Percentiles rank a stretch among this genome's conserved stretches.
Conservation (phyloP, 2,888 invertebrate species). For the Noctua janthe region DNA sequence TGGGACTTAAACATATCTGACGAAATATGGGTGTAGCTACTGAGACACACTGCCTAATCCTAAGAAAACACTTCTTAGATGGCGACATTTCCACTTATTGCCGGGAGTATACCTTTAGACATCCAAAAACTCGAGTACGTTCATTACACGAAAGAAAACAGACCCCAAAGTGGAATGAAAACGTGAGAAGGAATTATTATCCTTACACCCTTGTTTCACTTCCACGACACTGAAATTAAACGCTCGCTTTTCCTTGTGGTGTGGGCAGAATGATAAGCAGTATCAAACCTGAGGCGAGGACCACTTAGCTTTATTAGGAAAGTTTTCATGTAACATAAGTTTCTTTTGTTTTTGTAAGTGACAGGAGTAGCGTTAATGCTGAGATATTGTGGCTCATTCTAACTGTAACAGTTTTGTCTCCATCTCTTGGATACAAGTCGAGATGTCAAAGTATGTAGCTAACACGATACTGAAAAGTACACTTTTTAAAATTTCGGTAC, state of each 20-base stretch:
- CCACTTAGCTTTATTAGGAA: constrained; percentile 30
- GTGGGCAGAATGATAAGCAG: constrained; percentile 48
- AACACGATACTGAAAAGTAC: neutral
- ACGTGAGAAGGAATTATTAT: constrained; percentile 44
- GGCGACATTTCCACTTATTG: neutral
- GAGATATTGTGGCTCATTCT: neutral
- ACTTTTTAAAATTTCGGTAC: neutral
- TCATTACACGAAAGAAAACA: constrained; percentile 33
- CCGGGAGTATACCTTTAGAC: neutral
- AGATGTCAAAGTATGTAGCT: neutral
- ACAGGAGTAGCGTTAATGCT: constrained; percentile 2
- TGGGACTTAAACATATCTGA: neutral
- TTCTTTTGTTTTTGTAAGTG: constrained; percentile 18
- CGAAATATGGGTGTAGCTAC: neutral
- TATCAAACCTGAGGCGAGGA: constrained; percentile 1
- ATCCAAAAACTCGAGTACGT: constrained; percentile 5
- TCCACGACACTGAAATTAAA: constrained; percentile 54
- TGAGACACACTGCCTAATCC: neutral
- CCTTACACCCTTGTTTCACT: constrained; percentile 24
- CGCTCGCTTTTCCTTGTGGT: constrained; percentile 45
- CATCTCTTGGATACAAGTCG: neutral
- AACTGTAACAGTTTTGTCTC: neutral
- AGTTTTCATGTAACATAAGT: constrained; percentile 42
- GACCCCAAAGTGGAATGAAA: constrained; percentile 30
- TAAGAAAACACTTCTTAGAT: neutral